These are phyloP conservation scores for Ischnura elegans DNA, from an alignment of 2,888 invertebrate species.

Conservation along the genomic window DNA sequence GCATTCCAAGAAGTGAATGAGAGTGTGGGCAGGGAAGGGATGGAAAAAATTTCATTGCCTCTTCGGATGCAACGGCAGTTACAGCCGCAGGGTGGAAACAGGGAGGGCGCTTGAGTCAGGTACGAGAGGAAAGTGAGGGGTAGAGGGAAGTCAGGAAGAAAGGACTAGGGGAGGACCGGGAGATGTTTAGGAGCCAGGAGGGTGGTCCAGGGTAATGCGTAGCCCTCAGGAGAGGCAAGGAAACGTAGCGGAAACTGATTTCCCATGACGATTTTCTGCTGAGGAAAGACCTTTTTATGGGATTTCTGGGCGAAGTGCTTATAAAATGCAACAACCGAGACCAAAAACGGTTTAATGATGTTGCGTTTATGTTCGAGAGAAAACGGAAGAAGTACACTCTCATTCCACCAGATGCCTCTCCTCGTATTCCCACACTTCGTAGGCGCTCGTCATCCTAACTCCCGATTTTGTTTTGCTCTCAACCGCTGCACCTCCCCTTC, in stretches of 20 bases:
- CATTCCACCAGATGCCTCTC: neutral
- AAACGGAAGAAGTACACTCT: neutral
- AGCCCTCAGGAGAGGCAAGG: constrained; percentile 41
- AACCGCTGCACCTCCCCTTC: neutral
- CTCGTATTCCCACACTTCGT: neutral
- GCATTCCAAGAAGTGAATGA: neutral
- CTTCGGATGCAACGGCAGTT: neutral
- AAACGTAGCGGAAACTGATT: constrained; percentile 67
- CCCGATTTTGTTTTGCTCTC: neutral
- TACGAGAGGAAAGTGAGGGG: neutral
- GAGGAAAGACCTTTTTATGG: constrained; percentile 56
- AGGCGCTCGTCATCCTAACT: neutral
- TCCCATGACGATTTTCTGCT: constrained; percentile 53
- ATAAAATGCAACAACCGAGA: constrained; percentile 64
- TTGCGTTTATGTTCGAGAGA: constrained; percentile 42
- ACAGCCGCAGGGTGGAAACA: neutral
- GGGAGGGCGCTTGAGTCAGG: neutral
- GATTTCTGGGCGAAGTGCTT: constrained; percentile 58
- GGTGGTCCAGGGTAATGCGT: constrained; percentile 34
- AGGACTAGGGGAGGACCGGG: too few species aligned
- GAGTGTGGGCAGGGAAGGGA: neutral
- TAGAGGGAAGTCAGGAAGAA: too few species aligned
- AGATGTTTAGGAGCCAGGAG: neutral
- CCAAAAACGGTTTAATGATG: constrained; percentile 65
- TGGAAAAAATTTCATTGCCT: neutral